Conservation (phyloP, 2,888 invertebrate species). For the Tipula lateralis region DNA sequence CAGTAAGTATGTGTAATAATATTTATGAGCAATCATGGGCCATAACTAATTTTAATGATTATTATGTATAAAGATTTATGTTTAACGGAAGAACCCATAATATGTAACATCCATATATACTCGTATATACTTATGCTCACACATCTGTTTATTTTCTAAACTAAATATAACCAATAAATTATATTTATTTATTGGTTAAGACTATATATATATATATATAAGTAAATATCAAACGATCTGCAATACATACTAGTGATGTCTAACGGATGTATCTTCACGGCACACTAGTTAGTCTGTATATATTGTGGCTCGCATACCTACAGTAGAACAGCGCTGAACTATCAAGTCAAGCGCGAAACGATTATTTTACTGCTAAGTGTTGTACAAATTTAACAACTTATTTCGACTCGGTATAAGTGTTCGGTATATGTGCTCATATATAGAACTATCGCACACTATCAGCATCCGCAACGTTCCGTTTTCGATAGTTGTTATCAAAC, state of each 20-base stretch:
- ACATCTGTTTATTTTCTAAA: constrained; percentile 15
- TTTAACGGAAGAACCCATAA: not conserved
- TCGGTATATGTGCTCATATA: no score
- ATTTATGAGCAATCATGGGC: not conserved
- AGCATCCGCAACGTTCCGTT: not conserved
- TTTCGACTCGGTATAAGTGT: no score
- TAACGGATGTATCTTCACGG: no score
- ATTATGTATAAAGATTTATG: constrained; percentile 6
- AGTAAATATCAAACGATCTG: not conserved
- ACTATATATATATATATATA: not conserved
- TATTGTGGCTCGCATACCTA: no score
- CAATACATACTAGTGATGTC: no score
- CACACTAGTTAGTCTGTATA: no score
- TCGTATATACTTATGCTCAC: not conserved
- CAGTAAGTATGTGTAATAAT: not conserved
- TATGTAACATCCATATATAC: not conserved
- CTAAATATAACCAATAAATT: not conserved
- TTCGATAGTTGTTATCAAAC: not conserved
- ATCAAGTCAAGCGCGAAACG: no score
- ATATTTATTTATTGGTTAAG: not conserved
- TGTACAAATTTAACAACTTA: no score
- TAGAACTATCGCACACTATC: not conserved
- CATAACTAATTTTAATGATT: not conserved
- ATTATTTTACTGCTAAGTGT: no score
- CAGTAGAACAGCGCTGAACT: no score